Conservation (phyloP, 2,797 vertebrate genomes). For the Etheostoma nigrum region DNA sequence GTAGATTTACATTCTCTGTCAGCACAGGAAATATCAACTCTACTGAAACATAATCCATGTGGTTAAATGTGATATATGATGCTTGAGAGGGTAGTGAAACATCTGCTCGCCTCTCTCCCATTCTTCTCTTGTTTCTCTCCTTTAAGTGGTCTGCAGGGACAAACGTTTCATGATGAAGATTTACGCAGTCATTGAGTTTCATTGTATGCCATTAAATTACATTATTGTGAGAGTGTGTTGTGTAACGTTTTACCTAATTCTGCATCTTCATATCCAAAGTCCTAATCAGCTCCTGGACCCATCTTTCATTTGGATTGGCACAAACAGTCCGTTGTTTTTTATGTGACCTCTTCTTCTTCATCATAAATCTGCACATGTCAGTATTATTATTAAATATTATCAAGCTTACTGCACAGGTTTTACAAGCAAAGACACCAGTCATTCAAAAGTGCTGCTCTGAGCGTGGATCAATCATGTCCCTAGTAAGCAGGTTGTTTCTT, state of each 20-base stretch:
- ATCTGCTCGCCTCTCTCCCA: constrained; percentile 1
- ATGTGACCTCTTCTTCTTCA: constrained; percentile 20
- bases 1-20: constrained; percentile 49
- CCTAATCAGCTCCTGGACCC: constrained; percentile 30
- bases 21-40: constrained; percentile 55
- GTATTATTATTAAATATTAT: neutral
- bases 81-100: constrained; percentile 20
- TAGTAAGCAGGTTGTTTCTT: neutral
- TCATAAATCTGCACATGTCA: constrained; percentile 63
- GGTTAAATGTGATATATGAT: constrained; percentile 32
- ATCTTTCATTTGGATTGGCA: constrained; percentile 41
- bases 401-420: neutral
- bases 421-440: neutral
- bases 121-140: constrained; percentile 21
- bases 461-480: neutral
- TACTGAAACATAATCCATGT: constrained; percentile 33
- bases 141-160: constrained; percentile 36
- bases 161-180: constrained; percentile 14
- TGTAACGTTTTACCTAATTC: constrained; percentile 33
- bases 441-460: neutral
- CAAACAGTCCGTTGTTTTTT: constrained; percentile 48
- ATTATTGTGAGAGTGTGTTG: neutral
- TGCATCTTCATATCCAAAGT: accelerated
- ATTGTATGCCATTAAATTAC: neutral
- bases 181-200: neutral